These are phyloP conservation scores for Malthinus flaveolus DNA, from an alignment of 2,888 invertebrate genomes.

Conservation along the genomic window DNA sequence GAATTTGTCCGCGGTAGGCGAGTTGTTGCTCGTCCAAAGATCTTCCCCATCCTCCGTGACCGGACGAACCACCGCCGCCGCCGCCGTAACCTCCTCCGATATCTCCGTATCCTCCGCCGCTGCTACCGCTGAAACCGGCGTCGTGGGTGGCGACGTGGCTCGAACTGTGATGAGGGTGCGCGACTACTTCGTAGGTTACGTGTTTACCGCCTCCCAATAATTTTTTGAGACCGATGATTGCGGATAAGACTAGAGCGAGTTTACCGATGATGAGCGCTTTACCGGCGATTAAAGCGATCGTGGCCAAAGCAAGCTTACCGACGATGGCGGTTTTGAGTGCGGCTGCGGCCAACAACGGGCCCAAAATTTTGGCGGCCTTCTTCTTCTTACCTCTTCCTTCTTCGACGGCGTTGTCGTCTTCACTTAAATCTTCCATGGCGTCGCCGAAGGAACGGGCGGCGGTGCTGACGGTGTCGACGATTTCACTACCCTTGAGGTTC, in stretches of 20 bases:
- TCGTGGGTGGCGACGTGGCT: slow-evolving; percentile 73
- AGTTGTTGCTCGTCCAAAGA: slow-evolving; percentile 75
- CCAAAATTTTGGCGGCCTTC: slow-evolving; percentile 78
- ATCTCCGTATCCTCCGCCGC: slow-evolving; percentile 61
- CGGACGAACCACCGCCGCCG: slow-evolving; percentile 63
- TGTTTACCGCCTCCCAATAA: slow-evolving; percentile 77
- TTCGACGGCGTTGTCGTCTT: slow-evolving; percentile 62
- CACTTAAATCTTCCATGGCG: slow-evolving; percentile 66
- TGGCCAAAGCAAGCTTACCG: slow-evolving; percentile 77
- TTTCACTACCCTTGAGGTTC: slow-evolving; percentile 82
- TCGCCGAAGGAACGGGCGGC: slow-evolving; percentile 81
- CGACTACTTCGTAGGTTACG: slow-evolving; percentile 85
- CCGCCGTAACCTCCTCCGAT: slow-evolving; percentile 57
- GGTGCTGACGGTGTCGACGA: slow-evolving; percentile 77
- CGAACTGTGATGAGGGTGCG: slow-evolving; percentile 79
- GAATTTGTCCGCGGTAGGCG: slow-evolving; percentile 74
- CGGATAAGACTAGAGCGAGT: slow-evolving; percentile 79
- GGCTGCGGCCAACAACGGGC: slow-evolving; percentile 74
- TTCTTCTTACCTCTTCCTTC: slow-evolving; percentile 79
- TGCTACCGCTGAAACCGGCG: slow-evolving; percentile 58
- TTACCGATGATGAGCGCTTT: slow-evolving; percentile 85
- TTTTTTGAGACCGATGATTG: slow-evolving; percentile 84
- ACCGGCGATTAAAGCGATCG: slow-evolving; percentile 82
- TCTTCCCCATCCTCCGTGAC: slow-evolving; percentile 74
- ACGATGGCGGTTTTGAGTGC: slow-evolving; percentile 80